Base-by-base conservation (phyloP, 2,113 vertebrate species). In the Mugil cephalus region DNA sequence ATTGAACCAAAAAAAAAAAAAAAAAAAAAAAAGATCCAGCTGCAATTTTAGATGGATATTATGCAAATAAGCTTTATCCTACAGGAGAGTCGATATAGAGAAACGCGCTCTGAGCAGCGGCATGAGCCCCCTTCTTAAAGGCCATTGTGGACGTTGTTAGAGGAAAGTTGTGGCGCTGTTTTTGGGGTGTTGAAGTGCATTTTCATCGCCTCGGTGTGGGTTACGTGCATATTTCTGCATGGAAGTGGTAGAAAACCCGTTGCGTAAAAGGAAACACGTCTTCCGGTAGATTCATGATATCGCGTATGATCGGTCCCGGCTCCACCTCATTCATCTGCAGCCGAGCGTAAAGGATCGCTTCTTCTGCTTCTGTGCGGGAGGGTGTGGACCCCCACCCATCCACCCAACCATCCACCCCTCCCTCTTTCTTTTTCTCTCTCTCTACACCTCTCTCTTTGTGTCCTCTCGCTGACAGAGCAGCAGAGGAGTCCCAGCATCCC, bases 311-410 rank as follows among this genome's bases (percentile, higher is more conserved):
- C 42, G 43, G 36, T 35, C 39, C 70, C 38, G 62, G 40, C 53
- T 19, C 66, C 70, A 59, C 50, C 46, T 71, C 72, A 72, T 51
- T 15, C 17, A 36, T 77, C 67, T 70, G 45, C 12, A 48, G 64
- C 18, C 30, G 74, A 50, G 78, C 76, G 75, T 54, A 45, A 71
- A 56, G 0, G 65, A 56, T 24, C 43, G 24, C 17, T 39, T 51
- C 30, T 55, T 0, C 38, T n/a, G n/a, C n/a, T n/a, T n/a, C 8
- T 70, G 58, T 40, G 60, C 63, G 69, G 54, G 55, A 61, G 66
- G 46, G 73, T 58, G 40, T n/a, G 46, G 11, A 30, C 24, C 24
- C 24, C 24, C 24, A 3, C 24, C 24, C 24, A 3, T 5, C 5
- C 5, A 3, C 24, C 5, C 24, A 30, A 30, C 5, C n/a, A n/a